Conservation (phyloP, 2,797 vertebrate species). For the Holocentrus rufus region DNA sequence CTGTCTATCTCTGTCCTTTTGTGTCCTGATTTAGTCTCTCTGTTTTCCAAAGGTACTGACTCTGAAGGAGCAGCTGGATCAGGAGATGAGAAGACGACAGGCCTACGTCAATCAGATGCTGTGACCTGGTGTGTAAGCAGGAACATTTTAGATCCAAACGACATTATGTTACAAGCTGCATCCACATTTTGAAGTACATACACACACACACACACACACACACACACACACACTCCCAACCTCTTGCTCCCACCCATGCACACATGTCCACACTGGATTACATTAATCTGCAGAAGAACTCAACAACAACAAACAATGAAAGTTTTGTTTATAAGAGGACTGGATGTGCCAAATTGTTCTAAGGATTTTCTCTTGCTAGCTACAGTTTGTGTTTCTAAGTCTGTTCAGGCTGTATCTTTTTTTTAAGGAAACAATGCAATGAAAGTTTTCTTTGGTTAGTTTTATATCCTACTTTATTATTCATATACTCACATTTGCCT, state of each 20-base stretch:
- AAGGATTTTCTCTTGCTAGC: constrained; percentile 77
- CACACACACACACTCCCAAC: constrained; percentile 46
- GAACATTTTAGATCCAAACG: constrained; percentile 50
- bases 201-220: constrained; percentile 22
- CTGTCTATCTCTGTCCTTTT: constrained; percentile 21
- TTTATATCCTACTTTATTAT: constrained; percentile 26
- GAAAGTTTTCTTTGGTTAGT: constrained; percentile 50
- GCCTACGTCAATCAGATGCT: constrained; percentile 74
- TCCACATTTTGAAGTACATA: constrained; percentile 51
- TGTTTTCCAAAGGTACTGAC: constrained; percentile 74
- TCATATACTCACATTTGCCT: constrained; percentile 33
- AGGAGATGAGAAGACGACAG: constrained; percentile 74
- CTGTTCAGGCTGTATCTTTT: constrained; percentile 59
- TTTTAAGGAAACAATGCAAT: constrained; percentile 53
- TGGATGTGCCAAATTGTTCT: constrained; percentile 81
- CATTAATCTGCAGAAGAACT: constrained; percentile 77
- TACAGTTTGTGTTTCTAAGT: constrained; percentile 51
- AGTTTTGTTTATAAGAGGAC: constrained; percentile 76
- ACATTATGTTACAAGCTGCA: constrained; percentile 50
- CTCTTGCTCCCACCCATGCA: constrained; percentile 60
- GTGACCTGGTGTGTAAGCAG: constrained; percentile 64
- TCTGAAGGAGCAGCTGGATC: constrained; percentile 83
- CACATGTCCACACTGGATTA: constrained; percentile 75
- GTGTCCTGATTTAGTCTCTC: not conserved
- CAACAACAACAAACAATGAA: constrained; percentile 85